phyloP scores from a whole-genome alignment of 2,797 vertebrate species.

The Amazonetta brasiliensis region DNA sequence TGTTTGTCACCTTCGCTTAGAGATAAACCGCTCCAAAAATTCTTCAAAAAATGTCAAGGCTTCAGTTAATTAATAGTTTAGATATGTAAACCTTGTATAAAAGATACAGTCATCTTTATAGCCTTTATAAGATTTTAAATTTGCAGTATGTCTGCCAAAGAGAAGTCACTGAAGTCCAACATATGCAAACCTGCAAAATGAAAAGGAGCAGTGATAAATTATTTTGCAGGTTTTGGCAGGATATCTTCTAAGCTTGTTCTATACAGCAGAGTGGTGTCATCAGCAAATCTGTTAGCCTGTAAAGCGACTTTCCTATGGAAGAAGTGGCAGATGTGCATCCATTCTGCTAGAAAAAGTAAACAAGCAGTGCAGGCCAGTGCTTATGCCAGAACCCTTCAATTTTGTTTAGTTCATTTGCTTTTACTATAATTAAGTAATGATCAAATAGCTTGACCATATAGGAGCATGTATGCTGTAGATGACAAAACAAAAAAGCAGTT shows the following conservation, averaged over 20 bases:
- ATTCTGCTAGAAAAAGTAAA: conserved; percentile 4
- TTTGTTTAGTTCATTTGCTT: not conserved
- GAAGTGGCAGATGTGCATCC: not conserved
- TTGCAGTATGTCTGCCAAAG: not conserved
- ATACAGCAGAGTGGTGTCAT: not conserved
- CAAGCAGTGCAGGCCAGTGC: not conserved
- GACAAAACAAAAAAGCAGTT: not conserved
- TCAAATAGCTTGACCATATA: not conserved
- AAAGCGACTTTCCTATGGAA: not conserved
- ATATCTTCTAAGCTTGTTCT: not conserved
- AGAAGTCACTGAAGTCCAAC: not conserved
- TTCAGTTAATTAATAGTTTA: not conserved
- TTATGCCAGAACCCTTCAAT: not conserved
- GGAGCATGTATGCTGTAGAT: not conserved
- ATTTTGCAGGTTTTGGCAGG: not conserved
- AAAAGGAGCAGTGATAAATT: not conserved
- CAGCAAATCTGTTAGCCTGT: not conserved
- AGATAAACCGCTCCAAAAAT: conserved; percentile 4
- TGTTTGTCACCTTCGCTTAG: not conserved
- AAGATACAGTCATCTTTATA: not conserved
- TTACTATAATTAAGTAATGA: not conserved
- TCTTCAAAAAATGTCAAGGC: not conserved
- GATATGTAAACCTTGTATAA: not conserved
- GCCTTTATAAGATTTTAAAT: not conserved
- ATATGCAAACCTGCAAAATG: not conserved